phyloP scores from a whole-genome alignment of 1,140 invertebrate species.

The Yoshiicerus persimilis region DNA sequence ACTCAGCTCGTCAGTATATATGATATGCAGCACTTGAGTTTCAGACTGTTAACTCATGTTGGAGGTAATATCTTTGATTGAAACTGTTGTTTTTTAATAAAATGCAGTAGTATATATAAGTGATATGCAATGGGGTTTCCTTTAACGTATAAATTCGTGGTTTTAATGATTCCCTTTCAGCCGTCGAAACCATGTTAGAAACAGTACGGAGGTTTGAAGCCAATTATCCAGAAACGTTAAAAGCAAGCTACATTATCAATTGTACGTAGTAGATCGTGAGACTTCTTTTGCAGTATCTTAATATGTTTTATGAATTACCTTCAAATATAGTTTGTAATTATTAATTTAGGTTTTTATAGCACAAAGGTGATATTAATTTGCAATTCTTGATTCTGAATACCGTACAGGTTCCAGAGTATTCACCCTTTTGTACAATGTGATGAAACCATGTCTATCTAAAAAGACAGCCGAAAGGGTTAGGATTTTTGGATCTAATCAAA shows the following conservation, averaged over 20 bases:
- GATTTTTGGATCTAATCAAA: constrained; percentile 73
- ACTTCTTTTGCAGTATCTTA: too few species aligned
- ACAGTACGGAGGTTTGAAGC: constrained; percentile 21
- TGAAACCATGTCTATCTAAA: constrained; percentile 85
- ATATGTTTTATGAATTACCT: too few species aligned
- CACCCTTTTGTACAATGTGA: constrained; percentile 69
- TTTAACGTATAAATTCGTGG: too few species aligned
- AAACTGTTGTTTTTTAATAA: too few species aligned
- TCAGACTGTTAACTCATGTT: constrained; percentile 21
- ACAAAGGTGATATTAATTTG: neutral
- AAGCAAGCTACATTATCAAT: constrained; percentile 16
- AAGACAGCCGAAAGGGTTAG: constrained; percentile 86
- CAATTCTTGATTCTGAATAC: neutral
- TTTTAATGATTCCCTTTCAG: neutral
- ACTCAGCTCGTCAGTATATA: constrained; percentile 34
- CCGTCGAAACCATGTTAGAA: neutral
- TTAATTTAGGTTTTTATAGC: neutral
- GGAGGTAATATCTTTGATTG: constrained; percentile 29
- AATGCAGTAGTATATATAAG: too few species aligned
- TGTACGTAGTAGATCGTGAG: neutral
- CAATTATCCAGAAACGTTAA: constrained; percentile 33
- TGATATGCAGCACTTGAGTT: constrained; percentile 18
- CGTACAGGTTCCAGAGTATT: neutral
- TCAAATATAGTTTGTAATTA: too few species aligned
- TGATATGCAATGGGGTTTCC: too few species aligned